Conservation (phyloP, 2,113 vertebrate species). For the Ciconia boyciana region DNA sequence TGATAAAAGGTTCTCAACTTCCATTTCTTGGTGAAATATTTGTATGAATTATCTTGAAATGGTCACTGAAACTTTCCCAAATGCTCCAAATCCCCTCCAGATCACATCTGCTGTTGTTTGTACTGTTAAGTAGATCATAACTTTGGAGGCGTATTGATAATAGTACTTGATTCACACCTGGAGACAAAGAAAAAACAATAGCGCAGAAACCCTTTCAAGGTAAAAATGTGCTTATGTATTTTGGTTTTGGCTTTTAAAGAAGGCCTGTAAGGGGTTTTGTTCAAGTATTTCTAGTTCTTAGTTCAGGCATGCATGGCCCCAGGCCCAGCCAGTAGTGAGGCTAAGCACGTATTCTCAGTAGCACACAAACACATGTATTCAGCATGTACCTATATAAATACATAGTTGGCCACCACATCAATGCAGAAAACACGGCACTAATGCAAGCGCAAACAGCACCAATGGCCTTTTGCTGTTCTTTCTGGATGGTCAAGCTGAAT, state of each 20-base stretch:
- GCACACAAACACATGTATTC: neutral
- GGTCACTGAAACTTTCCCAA: neutral
- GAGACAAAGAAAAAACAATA: neutral
- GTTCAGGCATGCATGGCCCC: neutral
- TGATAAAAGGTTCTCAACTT: neutral
- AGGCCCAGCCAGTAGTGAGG: neutral
- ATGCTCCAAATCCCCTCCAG: neutral
- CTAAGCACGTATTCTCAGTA: neutral
- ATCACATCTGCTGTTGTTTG: neutral
- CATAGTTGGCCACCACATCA: neutral
- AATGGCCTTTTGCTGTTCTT: neutral
- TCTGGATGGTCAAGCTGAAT: neutral
- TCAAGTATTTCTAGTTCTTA: neutral
- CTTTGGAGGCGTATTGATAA: neutral
- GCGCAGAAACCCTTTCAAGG: neutral
- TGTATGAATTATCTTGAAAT: neutral
- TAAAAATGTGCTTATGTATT: neutral
- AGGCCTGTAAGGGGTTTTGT: neutral
- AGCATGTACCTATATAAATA: rapidly evolving
- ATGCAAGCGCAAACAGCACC: neutral
- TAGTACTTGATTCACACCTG: neutral
- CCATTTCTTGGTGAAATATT: neutral
- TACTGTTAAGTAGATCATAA: neutral
- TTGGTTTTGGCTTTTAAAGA: neutral
- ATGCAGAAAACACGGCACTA: neutral